phyloP scores from a whole-genome alignment of 1,140 invertebrate species.

The Onthophagus taurus region DNA sequence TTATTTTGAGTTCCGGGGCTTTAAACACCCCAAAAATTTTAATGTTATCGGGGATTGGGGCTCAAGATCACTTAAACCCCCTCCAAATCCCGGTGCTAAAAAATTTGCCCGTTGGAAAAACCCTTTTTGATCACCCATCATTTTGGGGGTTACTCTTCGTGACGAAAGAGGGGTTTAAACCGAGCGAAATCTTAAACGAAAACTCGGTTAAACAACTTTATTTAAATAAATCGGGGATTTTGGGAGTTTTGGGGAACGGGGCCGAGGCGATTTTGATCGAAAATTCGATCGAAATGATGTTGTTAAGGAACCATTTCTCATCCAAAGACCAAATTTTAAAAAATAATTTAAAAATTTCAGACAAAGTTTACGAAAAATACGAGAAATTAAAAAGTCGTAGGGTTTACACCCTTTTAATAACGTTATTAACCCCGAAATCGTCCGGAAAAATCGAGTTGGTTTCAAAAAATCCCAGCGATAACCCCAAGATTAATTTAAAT shows the following conservation, averaged over 20 bases:
- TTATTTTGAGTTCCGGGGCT: conserved; percentile 74
- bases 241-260: background rate
- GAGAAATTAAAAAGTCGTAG: background rate
- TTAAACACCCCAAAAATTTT: conserved; percentile 80
- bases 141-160: conserved; percentile 72
- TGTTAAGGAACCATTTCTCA: background rate
- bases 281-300: background rate
- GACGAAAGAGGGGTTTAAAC: conserved; percentile 50
- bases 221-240: background rate
- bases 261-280: conserved; percentile 6
- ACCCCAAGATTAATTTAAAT: conserved; percentile 54
- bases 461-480: conserved; percentile 46
- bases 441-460: conserved; percentile 46
- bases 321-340: too few relatives aligned
- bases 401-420: conserved; percentile 56
- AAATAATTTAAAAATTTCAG: background rate
- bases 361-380: background rate
- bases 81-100: conserved; percentile 32
- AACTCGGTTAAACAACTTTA: conserved; percentile 1
- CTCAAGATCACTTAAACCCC: conserved; percentile 43
- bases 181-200: conserved; percentile 38
- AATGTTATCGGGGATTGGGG: conserved; percentile 71
- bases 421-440: conserved; percentile 60
- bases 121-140: conserved; percentile 53
- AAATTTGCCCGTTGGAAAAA: conserved; percentile 44